phyloP scores from a whole-genome alignment of 2,113 vertebrate genomes.

The Oncorhynchus keta region DNA sequence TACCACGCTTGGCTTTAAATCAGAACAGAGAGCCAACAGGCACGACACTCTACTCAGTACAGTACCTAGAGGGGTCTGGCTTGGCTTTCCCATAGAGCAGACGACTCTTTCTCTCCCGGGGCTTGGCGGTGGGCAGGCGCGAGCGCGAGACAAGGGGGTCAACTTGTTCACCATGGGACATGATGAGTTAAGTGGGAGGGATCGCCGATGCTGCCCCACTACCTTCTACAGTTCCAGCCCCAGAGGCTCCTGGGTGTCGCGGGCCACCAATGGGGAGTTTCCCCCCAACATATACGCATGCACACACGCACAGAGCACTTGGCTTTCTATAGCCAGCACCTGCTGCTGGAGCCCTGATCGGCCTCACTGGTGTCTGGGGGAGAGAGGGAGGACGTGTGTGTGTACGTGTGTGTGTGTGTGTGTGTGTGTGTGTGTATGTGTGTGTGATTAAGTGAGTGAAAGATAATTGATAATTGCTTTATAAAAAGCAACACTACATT shows the following conservation, averaged over 20 bases:
- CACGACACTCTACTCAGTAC: constrained; percentile 10
- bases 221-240: constrained; percentile 41
- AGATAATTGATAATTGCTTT: neutral
- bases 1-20: neutral
- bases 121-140: constrained; percentile 59
- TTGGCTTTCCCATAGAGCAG: constrained; percentile 61
- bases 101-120: constrained; percentile 65
- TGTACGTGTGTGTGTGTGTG: constrained; percentile 24
- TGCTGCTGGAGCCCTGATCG: constrained; percentile 31
- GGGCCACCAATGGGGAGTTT: constrained; percentile 45
- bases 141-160: constrained; percentile 59
- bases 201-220: constrained; percentile 44
- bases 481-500: neutral
- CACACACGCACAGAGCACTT: neutral
- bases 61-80: constrained; percentile 65
- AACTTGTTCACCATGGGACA: constrained; percentile 62
- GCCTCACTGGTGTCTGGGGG: constrained; percentile 20
- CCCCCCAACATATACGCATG: constrained; percentile 18
- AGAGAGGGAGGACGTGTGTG: constrained; percentile 5
- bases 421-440: constrained; percentile 22
- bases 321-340: constrained; percentile 43
- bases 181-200: constrained; percentile 58
- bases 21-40: constrained; percentile 3
- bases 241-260: constrained; percentile 51
- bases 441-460: constrained; percentile 1